A percentile compares a stretch with the other conserved stretches of the same genome.
These are phyloP conservation scores for Clarias magur DNA, from an alignment of 2,113 vertebrate genomes.

Conservation along the genomic window DNA sequence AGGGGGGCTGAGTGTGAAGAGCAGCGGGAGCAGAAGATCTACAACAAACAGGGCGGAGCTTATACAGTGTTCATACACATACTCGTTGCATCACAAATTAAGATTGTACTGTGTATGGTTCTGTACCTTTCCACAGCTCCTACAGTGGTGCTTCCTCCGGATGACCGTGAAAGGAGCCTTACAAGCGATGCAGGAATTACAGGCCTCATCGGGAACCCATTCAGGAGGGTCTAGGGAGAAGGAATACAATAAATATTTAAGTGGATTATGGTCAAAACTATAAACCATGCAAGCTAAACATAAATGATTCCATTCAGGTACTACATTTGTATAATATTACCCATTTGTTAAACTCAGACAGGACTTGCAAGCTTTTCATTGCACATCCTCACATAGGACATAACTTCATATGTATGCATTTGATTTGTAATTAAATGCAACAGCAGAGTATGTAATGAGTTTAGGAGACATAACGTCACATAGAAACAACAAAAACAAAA, in stretches of 20 bases:
- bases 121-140: constrained; percentile 95
- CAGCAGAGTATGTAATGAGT: neutral
- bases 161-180: constrained; percentile 97
- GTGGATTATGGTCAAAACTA: neutral
- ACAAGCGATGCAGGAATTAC: constrained; percentile 89
- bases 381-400: neutral
- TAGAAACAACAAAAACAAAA: neutral
- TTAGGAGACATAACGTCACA: too few species aligned
- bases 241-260: constrained; percentile 38
- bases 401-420: neutral
- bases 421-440: neutral
- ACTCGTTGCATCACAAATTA: neutral
- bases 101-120: neutral
- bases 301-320: neutral
- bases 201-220: constrained; percentile 96
- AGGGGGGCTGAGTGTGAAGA: constrained; percentile 93
- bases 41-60: constrained; percentile 55
- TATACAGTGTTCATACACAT: neutral
- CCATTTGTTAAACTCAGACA: neutral
- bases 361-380: neutral
- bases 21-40: constrained; percentile 99
- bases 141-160: constrained; percentile 95
- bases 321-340: neutral
- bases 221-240: constrained; percentile 86
- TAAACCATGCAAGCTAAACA: constrained; percentile 42